Conservation (phyloP, 2,797 vertebrate genomes). For the Echiichthys vipera region DNA sequence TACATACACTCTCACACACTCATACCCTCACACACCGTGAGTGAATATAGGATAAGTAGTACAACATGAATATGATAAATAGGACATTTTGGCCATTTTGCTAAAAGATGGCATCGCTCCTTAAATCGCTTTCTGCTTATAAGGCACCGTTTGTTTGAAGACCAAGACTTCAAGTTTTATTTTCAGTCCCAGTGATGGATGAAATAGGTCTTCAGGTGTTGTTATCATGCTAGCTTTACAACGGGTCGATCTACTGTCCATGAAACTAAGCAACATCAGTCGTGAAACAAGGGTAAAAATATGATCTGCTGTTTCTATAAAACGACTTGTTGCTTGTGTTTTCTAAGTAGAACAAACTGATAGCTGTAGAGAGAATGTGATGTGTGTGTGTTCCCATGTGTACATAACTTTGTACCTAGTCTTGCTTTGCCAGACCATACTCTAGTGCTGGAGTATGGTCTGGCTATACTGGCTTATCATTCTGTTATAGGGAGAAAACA, state of each 20-base stretch:
- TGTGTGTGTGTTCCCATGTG: slow-evolving; percentile 13
- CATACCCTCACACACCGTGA: not conserved
- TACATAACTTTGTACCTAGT: too few species aligned
- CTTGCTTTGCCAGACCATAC: too few species aligned
- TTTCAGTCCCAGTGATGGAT: not conserved
- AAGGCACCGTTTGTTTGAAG: slow-evolving; percentile 1
- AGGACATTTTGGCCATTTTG: too few species aligned
- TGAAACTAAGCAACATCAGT: not conserved
- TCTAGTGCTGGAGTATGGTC: too few species aligned
- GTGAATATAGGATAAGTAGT: not conserved
- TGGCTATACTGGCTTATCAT: too few species aligned
- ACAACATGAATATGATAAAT: not conserved
- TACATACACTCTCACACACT: too few species aligned
- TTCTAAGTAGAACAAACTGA: slow-evolving; percentile 15
- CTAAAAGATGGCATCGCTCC: too few species aligned
- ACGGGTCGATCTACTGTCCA: not conserved
- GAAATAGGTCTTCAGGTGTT: not conserved
- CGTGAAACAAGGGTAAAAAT: not conserved
- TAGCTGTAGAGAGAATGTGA: not conserved
- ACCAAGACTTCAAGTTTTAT: slow-evolving; percentile 13
- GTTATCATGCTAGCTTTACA: not conserved
- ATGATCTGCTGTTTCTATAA: not conserved
- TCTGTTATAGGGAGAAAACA: too few species aligned
- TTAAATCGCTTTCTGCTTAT: too few species aligned
- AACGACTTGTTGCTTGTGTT: slow-evolving; percentile 45